Conservation (phyloP, 2,888 invertebrate genomes). For the Aleiodes leptofemur region DNA sequence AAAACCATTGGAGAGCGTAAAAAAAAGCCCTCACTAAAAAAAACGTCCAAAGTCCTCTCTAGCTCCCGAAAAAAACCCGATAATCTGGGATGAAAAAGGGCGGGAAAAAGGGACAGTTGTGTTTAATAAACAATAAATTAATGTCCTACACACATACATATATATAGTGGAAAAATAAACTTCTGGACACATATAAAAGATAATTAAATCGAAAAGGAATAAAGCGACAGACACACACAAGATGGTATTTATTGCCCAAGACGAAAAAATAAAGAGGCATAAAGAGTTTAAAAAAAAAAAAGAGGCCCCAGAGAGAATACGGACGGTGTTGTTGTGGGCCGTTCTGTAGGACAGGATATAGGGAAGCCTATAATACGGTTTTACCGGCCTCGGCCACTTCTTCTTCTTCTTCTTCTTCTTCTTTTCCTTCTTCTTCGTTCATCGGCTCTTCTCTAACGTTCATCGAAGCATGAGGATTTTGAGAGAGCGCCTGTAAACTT, state of each 20-base stretch:
- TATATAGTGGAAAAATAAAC: neutral
- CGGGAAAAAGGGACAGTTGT: too few relatives aligned
- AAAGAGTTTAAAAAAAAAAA: neutral
- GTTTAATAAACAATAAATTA: neutral
- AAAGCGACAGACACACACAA: conserved; percentile 50
- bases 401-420: conserved; percentile 19
- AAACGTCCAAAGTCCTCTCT: neutral
- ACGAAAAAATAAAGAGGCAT: neutral
- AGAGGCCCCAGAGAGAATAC: conserved; percentile 17
- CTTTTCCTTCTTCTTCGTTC: conserved; percentile 37
- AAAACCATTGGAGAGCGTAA: neutral
- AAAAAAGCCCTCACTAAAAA: conserved; percentile 2
- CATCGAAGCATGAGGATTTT: conserved; percentile 54
- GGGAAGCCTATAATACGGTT: conserved; percentile 70
- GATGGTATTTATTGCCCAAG: conserved; percentile 59
- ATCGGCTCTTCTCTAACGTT: too few relatives aligned
- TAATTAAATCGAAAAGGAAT: conserved; percentile 58
- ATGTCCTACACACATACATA: neutral
- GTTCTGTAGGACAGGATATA: conserved; percentile 60
- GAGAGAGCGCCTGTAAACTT: conserved; percentile 50
- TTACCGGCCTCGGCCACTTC: conserved; percentile 63
- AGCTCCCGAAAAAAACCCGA: too few relatives aligned
- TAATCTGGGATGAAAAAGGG: too few relatives aligned
- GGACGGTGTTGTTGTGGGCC: conserved; percentile 49
- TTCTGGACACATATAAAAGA: conserved; percentile 38